Base-by-base conservation (phyloP, 2,113 vertebrate species). In the Pardalotus punctatus region DNA sequence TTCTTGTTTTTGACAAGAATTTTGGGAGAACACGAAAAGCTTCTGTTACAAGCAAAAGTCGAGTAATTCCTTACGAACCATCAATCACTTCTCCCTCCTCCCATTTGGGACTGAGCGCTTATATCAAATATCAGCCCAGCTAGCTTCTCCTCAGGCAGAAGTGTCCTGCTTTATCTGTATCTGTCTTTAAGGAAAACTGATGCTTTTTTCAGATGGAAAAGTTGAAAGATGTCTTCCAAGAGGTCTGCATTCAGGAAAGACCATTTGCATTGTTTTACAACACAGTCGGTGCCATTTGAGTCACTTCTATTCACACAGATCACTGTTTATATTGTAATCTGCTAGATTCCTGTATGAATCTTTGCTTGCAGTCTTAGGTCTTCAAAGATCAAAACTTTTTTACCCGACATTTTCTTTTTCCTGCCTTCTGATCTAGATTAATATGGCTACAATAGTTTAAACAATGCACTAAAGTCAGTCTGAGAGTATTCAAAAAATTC, bases 31-130 rank as follows among this genome's bases (percentile, higher is more conserved):
- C 91, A 90, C 78, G 80, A 86, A 83, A 85, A 70, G 81, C 82
- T 94, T 64, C 62, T 86, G 50, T 93, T 96, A 96, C 93, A 94
- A 88, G 82, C 64, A 65, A 58, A 62, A 96, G 84, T 86, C 86
- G 82, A 93, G 58, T 86, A 72, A 51, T 29, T 58, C 71, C 88
- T 81, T 81, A 57, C 14, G 43, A 96, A 94, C 77, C 93, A 96
- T 97, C 93, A 95, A 96, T 95, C 95, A 97, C 77, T 50, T 71
- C 66, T 93, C 81, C 61, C 92, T 96, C 91, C 90, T 96, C 90
- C 86, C 94, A 81, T 83, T 90, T 90, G 93, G 94, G 95, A 88
- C 83, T 14, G 45, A 96, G 78, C 3, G 0, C 73, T 87, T 94
- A 90, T 97, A 97, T 97, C 96, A 84, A 92, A 79, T 96, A 94